Base-by-base conservation (phyloP, 2,113 vertebrate species). In the Xenopus tropicalis region DNA sequence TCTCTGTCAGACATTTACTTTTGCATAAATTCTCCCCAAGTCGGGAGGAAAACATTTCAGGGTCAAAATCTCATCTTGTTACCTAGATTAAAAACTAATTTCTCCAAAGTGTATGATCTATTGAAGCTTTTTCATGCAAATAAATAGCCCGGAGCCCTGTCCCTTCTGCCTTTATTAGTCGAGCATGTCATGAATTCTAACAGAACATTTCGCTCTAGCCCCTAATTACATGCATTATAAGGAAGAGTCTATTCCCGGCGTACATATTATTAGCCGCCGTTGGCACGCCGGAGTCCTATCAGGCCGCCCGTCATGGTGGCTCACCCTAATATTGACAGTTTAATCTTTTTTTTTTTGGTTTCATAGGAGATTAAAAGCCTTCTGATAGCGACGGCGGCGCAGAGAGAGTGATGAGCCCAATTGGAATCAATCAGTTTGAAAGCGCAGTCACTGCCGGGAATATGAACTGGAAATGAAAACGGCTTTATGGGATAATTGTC, bases 71-170 rank as follows among this genome's bases (percentile, higher is more conserved):
- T 94, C 92, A 96, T 96, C 92, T 93, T 88, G 90, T 90, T 88
- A 80, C 85, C 81, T 84, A 94, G 91, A 98, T 97, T 98, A 97
- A 96, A 98, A 96, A 92, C 91, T 90, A 92, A 95, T 96, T 93
- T 94, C 91, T 93, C 91, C 84, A 86, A 88, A 85, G 85, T 82
- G 84, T 81, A 70, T 83, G 81, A 61, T 80, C 87, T 90, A 92
- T 91, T 88, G 91, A 92, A 93, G 88, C 84, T 88, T 93, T 94
- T 94, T 92, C 88, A 93, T 94, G 92, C 92, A 95, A 95, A 97
- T 94, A 91, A 93, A 89, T 86, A 90, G 85, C 82, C 79, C 85
- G 88, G 90, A 89, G 81, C 80, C 83, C 84, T 82, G 80, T 87
- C 86, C 82, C 91, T 88, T 91, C 72, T 81, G 83, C 84, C 84